A percentile compares a stretch with the other conserved stretches of the same genome.
Conservation (phyloP, 2,888 invertebrate species). For the Pseudeuparius sepicola region DNA sequence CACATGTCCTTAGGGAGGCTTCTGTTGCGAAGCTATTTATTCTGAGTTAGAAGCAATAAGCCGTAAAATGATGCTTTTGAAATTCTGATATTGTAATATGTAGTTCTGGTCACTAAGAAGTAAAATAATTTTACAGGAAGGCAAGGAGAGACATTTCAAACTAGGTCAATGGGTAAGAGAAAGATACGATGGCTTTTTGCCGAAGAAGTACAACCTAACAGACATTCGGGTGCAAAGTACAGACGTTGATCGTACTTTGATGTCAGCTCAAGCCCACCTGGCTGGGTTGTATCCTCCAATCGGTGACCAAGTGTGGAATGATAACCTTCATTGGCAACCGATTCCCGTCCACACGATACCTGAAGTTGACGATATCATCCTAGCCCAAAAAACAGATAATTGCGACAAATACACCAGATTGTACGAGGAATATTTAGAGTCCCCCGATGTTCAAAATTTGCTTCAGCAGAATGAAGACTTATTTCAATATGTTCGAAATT, state of each 20-base stretch:
- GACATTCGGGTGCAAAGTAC: slow-evolving; percentile 57
- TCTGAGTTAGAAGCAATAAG: no score
- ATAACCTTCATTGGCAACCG: slow-evolving; percentile 56
- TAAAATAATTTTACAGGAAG: no score
- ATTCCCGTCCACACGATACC: slow-evolving; percentile 61
- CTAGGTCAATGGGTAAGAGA: slow-evolving; percentile 63
- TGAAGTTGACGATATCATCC: slow-evolving; percentile 44
- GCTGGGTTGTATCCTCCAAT: slow-evolving; percentile 62
- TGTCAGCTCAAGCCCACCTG: slow-evolving; percentile 71
- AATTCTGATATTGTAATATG: no score
- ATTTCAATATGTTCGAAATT: slow-evolving; percentile 50
- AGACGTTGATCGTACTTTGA: slow-evolving; percentile 75
- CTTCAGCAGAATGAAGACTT: slow-evolving; percentile 46
- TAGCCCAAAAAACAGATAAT: slow-evolving; percentile 16
- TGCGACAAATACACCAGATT: slow-evolving; percentile 18
- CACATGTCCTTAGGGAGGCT: no score
- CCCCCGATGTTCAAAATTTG: no score
- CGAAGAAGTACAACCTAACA: slow-evolving; percentile 41
- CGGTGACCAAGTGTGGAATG: slow-evolving; percentile 49
- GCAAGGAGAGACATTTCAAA: slow-evolving; percentile 60
- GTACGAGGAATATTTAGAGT: slow-evolving; percentile 4
- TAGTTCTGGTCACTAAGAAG: no score
- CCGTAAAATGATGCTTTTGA: no score
- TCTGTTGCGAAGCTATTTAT: no score
- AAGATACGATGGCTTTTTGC: slow-evolving; percentile 53